These are phyloP conservation scores for Pangasius krempfi DNA, from an alignment of 2,797 vertebrate species.

Conservation along the genomic window DNA sequence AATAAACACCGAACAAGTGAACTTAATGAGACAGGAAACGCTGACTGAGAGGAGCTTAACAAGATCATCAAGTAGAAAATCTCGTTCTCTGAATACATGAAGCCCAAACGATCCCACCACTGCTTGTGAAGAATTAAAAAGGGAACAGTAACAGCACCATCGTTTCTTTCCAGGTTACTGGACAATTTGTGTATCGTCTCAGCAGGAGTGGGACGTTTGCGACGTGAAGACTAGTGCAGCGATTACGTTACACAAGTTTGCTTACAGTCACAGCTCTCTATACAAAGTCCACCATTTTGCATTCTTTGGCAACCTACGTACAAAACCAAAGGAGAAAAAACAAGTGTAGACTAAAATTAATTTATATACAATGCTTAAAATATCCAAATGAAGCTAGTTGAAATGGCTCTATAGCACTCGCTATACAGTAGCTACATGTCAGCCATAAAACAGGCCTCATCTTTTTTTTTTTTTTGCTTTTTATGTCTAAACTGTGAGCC, in stretches of 20 bases:
- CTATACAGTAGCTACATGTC: constrained; percentile 23
- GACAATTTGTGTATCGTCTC: constrained; percentile 4
- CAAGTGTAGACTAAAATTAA: constrained; percentile 35
- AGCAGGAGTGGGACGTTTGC: constrained; percentile 15
- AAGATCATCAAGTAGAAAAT: constrained; percentile 7
- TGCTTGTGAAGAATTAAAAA: constrained; percentile 20
- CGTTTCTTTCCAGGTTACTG: constrained; percentile 29
- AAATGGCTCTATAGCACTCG: neutral
- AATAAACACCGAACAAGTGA: neutral
- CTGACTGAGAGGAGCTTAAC: neutral
- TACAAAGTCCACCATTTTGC: constrained; percentile 29
- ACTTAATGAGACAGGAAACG: neutral
- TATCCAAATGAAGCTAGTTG: neutral
- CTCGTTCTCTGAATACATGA: neutral
- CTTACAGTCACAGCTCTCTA: constrained; percentile 30
- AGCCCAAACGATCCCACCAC: neutral
- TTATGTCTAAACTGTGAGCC: neutral
- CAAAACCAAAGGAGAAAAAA: constrained; percentile 11
- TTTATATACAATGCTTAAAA: neutral
- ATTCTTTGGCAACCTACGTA: constrained; percentile 51
- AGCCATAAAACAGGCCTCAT: constrained; percentile 35
- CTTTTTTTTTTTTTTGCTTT: neutral
- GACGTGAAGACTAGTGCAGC: constrained; percentile 28
- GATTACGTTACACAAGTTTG: constrained; percentile 1
- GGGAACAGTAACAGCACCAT: constrained; percentile 51